Conservation (phyloP, 2,797 vertebrate genomes). For the Platalea minor region DNA sequence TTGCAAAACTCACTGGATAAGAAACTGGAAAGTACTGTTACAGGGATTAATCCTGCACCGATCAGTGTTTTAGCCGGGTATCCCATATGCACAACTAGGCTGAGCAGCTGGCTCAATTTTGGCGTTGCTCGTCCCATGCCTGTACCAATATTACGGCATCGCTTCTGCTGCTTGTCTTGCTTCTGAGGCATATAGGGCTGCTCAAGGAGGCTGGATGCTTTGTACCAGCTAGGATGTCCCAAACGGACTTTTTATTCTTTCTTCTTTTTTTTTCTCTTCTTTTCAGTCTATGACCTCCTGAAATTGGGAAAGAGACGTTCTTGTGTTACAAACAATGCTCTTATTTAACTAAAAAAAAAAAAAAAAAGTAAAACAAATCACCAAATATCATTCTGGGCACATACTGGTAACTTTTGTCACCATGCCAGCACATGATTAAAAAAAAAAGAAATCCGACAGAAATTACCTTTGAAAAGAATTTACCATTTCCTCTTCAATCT, state of each 20-base stretch:
- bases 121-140: background rate
- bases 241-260: background rate
- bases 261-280: background rate
- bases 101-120: background rate
- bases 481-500: background rate
- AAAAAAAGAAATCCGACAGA: background rate
- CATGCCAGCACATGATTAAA: background rate
- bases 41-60: background rate
- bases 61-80: background rate
- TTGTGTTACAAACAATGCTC: background rate
- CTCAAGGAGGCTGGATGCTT: background rate
- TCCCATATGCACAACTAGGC: background rate
- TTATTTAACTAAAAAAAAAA: background rate
- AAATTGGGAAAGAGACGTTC: background rate
- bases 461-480: constrained; percentile 33
- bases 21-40: background rate
- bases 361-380: background rate
- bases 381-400: background rate
- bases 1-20: background rate
- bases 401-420: background rate
- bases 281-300: background rate
- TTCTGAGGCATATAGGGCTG: background rate
- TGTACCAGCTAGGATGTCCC: too few species aligned
- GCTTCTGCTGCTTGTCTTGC: rapidly evolving
- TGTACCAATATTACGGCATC: background rate